These are phyloP conservation scores for Pheosia tremula DNA, from an alignment of 2,888 invertebrate species.

Conservation along the genomic window DNA sequence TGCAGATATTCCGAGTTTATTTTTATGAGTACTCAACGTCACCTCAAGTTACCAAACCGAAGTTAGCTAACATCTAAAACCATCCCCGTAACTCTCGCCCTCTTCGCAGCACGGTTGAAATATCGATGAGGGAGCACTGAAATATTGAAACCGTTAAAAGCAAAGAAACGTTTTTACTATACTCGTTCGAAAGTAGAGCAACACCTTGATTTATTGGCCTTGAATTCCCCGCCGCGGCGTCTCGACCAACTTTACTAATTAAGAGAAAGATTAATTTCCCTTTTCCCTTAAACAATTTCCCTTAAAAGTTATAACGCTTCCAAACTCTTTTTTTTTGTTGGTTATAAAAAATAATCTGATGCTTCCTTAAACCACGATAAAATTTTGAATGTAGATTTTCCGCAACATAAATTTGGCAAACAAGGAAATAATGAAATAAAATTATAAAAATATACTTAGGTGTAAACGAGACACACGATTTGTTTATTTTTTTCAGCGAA, in stretches of 20 bases:
- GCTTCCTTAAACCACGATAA: slow-evolving; percentile 27
- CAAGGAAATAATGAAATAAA: slow-evolving; percentile 3
- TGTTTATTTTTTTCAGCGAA: too few species aligned
- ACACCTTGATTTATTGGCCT: slow-evolving; percentile 80
- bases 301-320: slow-evolving; percentile 64
- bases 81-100: slow-evolving; percentile 22
- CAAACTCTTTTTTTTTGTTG: slow-evolving; percentile 48
- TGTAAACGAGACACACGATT: background rate
- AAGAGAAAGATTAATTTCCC: slow-evolving; percentile 82
- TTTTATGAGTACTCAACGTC: background rate
- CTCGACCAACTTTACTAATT: slow-evolving; percentile 80
- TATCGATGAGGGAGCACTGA: slow-evolving; percentile 58
- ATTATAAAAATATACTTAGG: background rate
- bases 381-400: slow-evolving; percentile 23
- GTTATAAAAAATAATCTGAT: slow-evolving; percentile 52
- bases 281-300: slow-evolving; percentile 78
- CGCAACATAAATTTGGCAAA: slow-evolving; percentile 16
- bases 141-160: slow-evolving; percentile 62
- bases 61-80: slow-evolving; percentile 14
- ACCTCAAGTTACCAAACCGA: slow-evolving; percentile 18
- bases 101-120: slow-evolving; percentile 43
- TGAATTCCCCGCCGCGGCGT: slow-evolving; percentile 68
- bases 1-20: background rate
- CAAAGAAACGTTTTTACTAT: slow-evolving; percentile 56
- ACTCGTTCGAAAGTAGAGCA: slow-evolving; percentile 60